Evolutionary conservation across 2,797 vertebrate genomes (phyloP), one percentile per base, ranked within the genome.

Genomic region (Anguilla anguilla): DNA sequence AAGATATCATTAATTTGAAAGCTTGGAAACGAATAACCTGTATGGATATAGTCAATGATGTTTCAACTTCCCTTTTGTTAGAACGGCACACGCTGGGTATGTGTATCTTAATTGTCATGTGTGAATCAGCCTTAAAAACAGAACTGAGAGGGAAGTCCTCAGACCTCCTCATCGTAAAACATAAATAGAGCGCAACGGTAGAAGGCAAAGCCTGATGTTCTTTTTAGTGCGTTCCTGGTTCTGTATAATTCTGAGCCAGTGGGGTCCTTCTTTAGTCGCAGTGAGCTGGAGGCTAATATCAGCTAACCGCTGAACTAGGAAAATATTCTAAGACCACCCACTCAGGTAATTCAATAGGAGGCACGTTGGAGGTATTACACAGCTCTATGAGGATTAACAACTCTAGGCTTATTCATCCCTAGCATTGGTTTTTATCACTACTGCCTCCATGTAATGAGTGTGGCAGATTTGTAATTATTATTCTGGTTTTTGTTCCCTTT

Each of bases 371-470:
- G 86, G 86, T 90, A 88, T 87, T 67, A 31, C 51, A 72, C 57
- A 88, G 72, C 46, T 88, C 83, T 55, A 46, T n/a, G 9, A 81
- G 87, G 87, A 90, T 88, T 89, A 86, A 39, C 61, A 87, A 86
- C 64, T 82, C 74, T 51, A 28, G 53, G 39, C 85, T 83, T 86
- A 46, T 61, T 77, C 39, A 77, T 39, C 35, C 74, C 15, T 43
- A 15, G 31, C 74, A 15, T 74, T 31, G 69, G 69, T 9, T 6
- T 13, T 77, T 19, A 43, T 39, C 69, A 3, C 9, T 43, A 4
- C 74, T 77, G 35, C 74, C 35, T 19, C 74, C 31, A 39, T 6
- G 43, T 77, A 43, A 17, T 77, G 74, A 25, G 61, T 67, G 61
- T 67, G 61, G 61, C 61, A 67, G 61, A 67, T 67, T n/a, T n/a